phyloP scores from a whole-genome alignment of 2,888 invertebrate species.

The Cephus rjabovi region DNA sequence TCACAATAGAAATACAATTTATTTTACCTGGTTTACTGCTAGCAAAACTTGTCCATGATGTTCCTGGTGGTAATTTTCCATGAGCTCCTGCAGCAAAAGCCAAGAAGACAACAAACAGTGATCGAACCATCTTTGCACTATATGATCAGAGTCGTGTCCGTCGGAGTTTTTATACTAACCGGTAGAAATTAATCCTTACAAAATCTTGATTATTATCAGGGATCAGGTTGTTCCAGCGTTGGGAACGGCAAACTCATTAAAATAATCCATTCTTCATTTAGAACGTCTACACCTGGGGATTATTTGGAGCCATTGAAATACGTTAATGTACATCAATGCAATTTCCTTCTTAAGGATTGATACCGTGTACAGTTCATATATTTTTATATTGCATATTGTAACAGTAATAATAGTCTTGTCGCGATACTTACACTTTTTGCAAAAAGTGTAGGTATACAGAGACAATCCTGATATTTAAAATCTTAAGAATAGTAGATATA shows the following conservation, averaged over 20 bases:
- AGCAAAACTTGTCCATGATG: constrained; percentile 41
- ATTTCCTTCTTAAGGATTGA: constrained; percentile 36
- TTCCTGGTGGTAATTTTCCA: constrained; percentile 40
- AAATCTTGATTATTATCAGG: neutral
- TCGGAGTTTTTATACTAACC: neutral
- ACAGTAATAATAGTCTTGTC: neutral
- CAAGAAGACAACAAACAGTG: constrained; percentile 36
- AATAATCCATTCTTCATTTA: constrained; percentile 36
- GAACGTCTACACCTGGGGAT: constrained; percentile 48
- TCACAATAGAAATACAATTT: neutral
- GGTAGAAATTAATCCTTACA: neutral
- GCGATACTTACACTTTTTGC: neutral
- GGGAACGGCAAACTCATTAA: constrained; percentile 29
- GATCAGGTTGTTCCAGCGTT: neutral
- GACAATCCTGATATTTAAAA: neutral
- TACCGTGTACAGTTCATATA: neutral
- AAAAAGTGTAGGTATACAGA: neutral
- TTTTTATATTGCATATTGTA: neutral
- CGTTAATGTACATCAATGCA: constrained; percentile 20
- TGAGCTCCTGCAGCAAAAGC: constrained; percentile 32
- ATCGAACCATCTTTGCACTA: constrained; percentile 43
- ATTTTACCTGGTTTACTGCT: constrained; percentile 28
- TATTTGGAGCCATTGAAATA: constrained; percentile 32
- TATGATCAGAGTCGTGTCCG: constrained; percentile 1
- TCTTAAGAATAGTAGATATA: neutral